Conservation (phyloP, 1,140 invertebrate genomes). For the Ostrea edulis region DNA sequence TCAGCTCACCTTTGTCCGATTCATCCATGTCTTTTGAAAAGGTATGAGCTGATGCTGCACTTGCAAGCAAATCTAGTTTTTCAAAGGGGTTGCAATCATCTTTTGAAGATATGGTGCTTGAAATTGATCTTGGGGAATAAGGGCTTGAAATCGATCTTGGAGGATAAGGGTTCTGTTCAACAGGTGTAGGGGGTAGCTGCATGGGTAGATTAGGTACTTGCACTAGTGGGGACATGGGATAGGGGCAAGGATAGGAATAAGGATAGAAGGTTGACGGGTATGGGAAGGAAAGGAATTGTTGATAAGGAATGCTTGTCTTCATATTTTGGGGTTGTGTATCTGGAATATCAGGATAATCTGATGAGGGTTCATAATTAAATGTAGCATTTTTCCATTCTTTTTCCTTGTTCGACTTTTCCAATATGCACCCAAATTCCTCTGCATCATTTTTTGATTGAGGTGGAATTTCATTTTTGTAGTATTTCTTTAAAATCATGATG, state of each 20-base stretch:
- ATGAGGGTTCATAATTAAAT: not conserved
- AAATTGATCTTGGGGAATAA: no score
- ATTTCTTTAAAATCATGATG: not conserved
- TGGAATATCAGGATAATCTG: not conserved
- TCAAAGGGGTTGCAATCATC: not conserved
- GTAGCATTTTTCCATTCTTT: not conserved
- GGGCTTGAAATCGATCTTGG: not conserved
- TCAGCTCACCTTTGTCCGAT: not conserved
- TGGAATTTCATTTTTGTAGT: not conserved
- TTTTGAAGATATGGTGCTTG: not conserved
- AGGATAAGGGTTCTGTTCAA: not conserved
- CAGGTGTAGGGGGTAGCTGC: no score
- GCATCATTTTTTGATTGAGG: not conserved
- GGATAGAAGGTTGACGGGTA: not conserved
- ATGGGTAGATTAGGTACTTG: not conserved
- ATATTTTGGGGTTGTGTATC: not conserved
- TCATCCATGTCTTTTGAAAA: not conserved
- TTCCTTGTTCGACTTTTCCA: not conserved
- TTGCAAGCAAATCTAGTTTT: conserved; percentile 32
- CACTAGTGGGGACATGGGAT: not conserved
- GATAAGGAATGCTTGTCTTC: not conserved
- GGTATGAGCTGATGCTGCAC: not conserved
- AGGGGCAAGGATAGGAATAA: not conserved
- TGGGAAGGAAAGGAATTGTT: not conserved
- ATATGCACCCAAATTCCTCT: not conserved